These are phyloP conservation scores for Nebria salina DNA, from an alignment of 2,888 invertebrate species.

Conservation along the genomic window DNA sequence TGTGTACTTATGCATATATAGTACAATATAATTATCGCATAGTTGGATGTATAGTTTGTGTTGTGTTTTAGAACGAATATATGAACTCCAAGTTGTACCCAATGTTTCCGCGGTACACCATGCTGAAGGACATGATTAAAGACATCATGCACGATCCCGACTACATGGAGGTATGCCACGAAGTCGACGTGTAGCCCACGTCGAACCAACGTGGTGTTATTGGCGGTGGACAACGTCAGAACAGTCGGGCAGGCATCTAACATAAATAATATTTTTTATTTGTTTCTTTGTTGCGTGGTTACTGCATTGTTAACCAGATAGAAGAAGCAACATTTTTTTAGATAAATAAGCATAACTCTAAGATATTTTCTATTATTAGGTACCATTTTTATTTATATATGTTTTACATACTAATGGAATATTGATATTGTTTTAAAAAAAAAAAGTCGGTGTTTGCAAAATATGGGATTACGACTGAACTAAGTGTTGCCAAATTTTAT, in stretches of 20 bases:
- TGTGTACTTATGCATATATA: no score
- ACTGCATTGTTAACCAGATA: no score
- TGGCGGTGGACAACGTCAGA: constrained; percentile 14
- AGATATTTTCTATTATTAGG: no score
- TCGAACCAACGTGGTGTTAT: constrained; percentile 51
- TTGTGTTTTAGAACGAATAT: constrained; percentile 71
- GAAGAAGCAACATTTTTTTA: no score
- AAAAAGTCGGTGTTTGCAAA: background rate
- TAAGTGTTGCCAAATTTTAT: constrained; percentile 40
- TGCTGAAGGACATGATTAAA: constrained; percentile 98
- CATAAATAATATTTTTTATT: background rate
- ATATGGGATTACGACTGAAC: constrained; percentile 28
- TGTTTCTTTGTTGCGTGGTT: no score
- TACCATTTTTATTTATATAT: no score
- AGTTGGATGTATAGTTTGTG: background rate
- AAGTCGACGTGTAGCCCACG: constrained; percentile 79
- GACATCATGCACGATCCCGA: constrained; percentile 95
- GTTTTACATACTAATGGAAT: no score
- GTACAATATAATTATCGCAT: no score
- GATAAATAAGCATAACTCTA: no score
- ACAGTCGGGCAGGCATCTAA: background rate
- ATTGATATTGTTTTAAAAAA: no score
- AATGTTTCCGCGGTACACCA: constrained; percentile 92
- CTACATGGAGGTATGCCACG: constrained; percentile 96
- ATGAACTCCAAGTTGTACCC: constrained; percentile 92